These are phyloP conservation scores for Aphyosemion australe DNA, from an alignment of 2,113 vertebrate genomes.

Conservation along the genomic window DNA sequence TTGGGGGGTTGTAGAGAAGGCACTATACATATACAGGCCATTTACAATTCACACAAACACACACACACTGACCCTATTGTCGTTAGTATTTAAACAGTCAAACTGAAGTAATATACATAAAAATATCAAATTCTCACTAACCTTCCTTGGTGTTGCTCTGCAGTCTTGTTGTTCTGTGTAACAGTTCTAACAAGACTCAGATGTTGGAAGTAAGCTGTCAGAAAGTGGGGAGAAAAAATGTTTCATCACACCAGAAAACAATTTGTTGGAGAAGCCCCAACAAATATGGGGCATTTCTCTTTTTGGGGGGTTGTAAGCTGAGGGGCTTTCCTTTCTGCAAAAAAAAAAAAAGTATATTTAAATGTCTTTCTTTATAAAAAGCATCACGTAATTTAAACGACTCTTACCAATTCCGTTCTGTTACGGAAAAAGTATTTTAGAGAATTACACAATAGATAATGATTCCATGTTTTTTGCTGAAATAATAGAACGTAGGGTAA, in stretches of 20 bases:
- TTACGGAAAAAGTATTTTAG: too few relatives aligned
- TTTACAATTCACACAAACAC: too few relatives aligned
- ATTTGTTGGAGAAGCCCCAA: slow-evolving; percentile 64
- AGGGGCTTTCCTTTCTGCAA: slow-evolving; percentile 42
- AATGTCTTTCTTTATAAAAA: slow-evolving; percentile 19
- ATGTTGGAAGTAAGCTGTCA: slow-evolving; percentile 60
- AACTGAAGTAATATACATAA: slow-evolving; percentile 43
- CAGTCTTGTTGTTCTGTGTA: slow-evolving; percentile 54
- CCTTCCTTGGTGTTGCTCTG: slow-evolving; percentile 37
- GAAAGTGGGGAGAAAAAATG: slow-evolving; percentile 36
- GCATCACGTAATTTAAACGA: neutral
- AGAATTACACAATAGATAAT: neutral
- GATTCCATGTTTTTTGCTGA: neutral
- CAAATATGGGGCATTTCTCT: slow-evolving; percentile 37
- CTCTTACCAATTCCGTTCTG: neutral
- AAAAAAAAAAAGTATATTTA: slow-evolving; percentile 18
- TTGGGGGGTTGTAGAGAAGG: too few relatives aligned
- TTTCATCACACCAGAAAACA: slow-evolving; percentile 74
- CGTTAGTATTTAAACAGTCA: slow-evolving; percentile 4
- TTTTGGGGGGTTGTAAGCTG: slow-evolving; percentile 14
- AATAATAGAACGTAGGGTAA: neutral
- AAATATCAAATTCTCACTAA: slow-evolving; percentile 50
- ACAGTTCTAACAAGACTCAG: slow-evolving; percentile 64
- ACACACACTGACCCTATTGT: slow-evolving; percentile 9
- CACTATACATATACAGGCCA: neutral